Conservation (phyloP, 1,140 invertebrate species). For the Harpegnathos saltator region DNA sequence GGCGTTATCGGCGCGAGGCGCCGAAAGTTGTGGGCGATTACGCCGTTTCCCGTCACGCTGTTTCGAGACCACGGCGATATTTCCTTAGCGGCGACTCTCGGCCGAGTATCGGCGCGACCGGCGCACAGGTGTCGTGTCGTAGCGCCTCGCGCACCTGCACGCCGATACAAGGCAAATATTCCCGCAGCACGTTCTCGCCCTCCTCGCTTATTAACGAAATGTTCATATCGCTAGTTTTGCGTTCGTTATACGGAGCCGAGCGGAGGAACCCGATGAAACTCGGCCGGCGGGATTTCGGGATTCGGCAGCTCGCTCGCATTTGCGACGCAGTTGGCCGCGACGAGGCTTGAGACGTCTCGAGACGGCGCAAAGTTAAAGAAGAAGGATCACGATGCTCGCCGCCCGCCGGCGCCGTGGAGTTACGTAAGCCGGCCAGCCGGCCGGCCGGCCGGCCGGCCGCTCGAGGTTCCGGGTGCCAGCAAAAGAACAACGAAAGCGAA, state of each 20-base stretch:
- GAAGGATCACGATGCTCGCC: conserved; percentile 23
- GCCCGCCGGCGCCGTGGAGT: conserved; percentile 1
- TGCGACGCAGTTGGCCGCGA: conserved; percentile 10
- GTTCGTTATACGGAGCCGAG: too few species aligned
- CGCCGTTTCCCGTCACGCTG: too few species aligned
- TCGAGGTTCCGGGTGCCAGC: neutral
- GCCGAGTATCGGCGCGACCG: too few species aligned
- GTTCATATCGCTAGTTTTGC: too few species aligned
- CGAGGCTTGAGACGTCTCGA: too few species aligned
- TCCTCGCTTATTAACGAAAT: too few species aligned
- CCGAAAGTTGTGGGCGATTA: too few species aligned
- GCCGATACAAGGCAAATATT: neutral
- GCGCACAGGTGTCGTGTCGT: too few species aligned
- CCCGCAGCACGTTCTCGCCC: neutral
- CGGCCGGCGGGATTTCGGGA: neutral
- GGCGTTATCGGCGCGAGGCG: conserved; percentile 6
- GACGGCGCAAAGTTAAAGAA: conserved; percentile 36
- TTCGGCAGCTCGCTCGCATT: neutral
- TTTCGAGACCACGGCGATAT: too few species aligned
- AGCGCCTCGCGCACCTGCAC: neutral
- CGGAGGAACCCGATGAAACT: too few species aligned
- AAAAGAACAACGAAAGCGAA: neutral
- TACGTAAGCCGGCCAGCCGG: conserved; percentile 43
- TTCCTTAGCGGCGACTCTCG: neutral
- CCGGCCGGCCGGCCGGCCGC: too few species aligned